These are phyloP conservation scores for Drosophila pandora DNA, from an alignment of 1,140 invertebrate species.

Conservation along the genomic window DNA sequence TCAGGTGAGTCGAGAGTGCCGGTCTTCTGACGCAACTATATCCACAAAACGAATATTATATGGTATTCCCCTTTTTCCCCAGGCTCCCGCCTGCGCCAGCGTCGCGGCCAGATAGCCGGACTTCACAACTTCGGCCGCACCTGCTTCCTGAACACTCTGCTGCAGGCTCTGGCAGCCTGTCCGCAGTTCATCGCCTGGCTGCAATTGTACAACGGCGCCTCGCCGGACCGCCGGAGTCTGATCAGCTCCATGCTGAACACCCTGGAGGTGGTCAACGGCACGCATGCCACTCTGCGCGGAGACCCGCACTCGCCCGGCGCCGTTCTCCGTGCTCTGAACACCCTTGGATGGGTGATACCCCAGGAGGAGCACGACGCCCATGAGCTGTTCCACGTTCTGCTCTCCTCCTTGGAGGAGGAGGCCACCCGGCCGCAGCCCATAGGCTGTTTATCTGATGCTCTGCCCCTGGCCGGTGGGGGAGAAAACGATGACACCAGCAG, in stretches of 20 bases:
- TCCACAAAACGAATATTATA: neutral
- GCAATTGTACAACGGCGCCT: conserved; percentile 85
- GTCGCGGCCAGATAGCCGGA: conserved; percentile 89
- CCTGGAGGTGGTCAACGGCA: conserved; percentile 91
- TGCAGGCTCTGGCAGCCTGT: conserved; percentile 91
- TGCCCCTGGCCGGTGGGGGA: conserved; percentile 84
- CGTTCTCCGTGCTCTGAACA: conserved; percentile 90
- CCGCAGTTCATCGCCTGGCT: conserved; percentile 93
- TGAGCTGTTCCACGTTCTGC: conserved; percentile 94
- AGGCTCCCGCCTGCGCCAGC: conserved; percentile 85
- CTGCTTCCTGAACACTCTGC: conserved; percentile 93
- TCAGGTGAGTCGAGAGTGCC: conserved; percentile 80
- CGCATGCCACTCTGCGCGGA: conserved; percentile 88
- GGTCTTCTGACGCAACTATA: neutral
- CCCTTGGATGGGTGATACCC: conserved; percentile 92
- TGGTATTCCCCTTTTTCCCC: neutral
- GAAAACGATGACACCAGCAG: conserved; percentile 63
- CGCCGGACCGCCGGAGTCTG: conserved; percentile 86
- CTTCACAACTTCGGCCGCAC: conserved; percentile 93
- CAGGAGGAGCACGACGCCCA: conserved; percentile 97
- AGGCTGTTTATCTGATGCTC: conserved; percentile 89
- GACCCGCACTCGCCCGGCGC: conserved; percentile 88
- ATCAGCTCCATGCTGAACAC: conserved; percentile 87
- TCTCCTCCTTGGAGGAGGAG: conserved; percentile 94
- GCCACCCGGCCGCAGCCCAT: conserved; percentile 85